Conservation (phyloP, 2,113 vertebrate genomes). For the Oryzias curvinotus region DNA sequence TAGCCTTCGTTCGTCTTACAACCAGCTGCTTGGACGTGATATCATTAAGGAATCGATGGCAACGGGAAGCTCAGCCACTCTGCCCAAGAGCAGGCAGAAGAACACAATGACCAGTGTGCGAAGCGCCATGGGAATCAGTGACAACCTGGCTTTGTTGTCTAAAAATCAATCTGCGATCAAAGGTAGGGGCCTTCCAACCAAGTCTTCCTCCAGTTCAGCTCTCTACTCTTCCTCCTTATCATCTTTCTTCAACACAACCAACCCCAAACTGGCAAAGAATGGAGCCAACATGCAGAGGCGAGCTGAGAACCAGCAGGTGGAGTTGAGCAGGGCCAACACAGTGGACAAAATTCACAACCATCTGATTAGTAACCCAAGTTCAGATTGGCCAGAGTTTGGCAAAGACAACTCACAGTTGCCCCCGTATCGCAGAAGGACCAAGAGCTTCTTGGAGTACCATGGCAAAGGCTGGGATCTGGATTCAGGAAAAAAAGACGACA, state of each 20-base stretch:
- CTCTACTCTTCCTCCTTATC: constrained; percentile 63
- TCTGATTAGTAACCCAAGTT: constrained; percentile 71
- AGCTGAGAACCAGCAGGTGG: constrained; percentile 89
- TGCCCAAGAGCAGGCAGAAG: constrained; percentile 91
- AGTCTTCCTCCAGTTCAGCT: constrained; percentile 78
- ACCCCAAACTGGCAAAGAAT: constrained; percentile 95
- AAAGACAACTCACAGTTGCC: constrained; percentile 83
- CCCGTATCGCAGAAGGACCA: constrained; percentile 83
- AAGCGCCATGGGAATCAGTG: constrained; percentile 88
- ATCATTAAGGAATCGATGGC: constrained; percentile 86
- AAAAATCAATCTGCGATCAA: constrained; percentile 74
- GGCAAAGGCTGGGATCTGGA: constrained; percentile 86
- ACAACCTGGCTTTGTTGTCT: constrained; percentile 73
- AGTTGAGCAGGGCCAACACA: constrained; percentile 81
- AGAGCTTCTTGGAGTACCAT: constrained; percentile 94
- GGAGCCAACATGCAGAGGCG: constrained; percentile 96
- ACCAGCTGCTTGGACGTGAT: constrained; percentile 89
- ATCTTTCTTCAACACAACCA: constrained; percentile 78
- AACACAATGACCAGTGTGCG: constrained; percentile 89
- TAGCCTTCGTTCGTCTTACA: constrained; percentile 92
- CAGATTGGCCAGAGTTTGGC: constrained; percentile 85
- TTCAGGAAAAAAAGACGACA: constrained; percentile 65
- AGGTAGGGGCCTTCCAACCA: constrained; percentile 73
- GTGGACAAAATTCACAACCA: constrained; percentile 76
- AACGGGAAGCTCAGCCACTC: constrained; percentile 81